Base-by-base conservation (phyloP, 2,113 vertebrate species). In the Lepisosteus oculatus region DNA sequence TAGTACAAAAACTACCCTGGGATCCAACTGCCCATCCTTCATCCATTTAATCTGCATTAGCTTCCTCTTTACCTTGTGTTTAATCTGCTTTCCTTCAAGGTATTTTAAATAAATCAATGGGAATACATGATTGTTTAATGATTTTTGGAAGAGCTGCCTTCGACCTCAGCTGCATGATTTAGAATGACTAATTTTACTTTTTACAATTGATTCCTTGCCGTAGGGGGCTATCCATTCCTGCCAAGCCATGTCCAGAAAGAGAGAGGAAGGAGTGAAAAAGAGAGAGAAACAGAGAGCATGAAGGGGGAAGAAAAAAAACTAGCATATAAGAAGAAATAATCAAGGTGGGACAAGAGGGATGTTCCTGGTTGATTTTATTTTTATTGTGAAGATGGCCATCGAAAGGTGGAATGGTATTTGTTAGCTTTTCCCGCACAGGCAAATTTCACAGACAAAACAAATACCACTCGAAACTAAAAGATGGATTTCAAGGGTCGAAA, bases 51-150 rank as follows among this genome's bases (percentile, higher is more conserved):
- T 97, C 95, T 96, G 95, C 97, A 98, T 98, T 93, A 96, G 94
- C 94, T 89, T 93, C 92, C 93, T 92, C 95, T 94, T 94, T 92
- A 93, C 92, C 92, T 88, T 90, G 89, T 91, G 92, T 95, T 95
- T 97, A 97, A 98, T 98, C 96, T 96, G 95, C 94, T 95, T 95
- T 89, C 92, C 89, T 87, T 95, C 92, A 95, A 96, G 95, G 94
- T 96, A 94, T 96, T 99, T 96, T 97, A 95, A 99, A 99, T 98
- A 98, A 99, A 99, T 99, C 97, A 96, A 98, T 99, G 93, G 88
- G 93, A 95, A 98, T 97, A 99, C 97, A 98, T 98, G 97, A 99
- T 99, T 99, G 96, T 96, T 96, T 99, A 99, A 98, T 97, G 97
- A 99, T 99, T 99, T 98, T 93, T 92, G 93, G 92, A 96, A 95